These are phyloP conservation scores for Ophioderma brevispina DNA, from an alignment of 35 echinoderm and acorn worm genomes.

Conservation along the genomic window DNA sequence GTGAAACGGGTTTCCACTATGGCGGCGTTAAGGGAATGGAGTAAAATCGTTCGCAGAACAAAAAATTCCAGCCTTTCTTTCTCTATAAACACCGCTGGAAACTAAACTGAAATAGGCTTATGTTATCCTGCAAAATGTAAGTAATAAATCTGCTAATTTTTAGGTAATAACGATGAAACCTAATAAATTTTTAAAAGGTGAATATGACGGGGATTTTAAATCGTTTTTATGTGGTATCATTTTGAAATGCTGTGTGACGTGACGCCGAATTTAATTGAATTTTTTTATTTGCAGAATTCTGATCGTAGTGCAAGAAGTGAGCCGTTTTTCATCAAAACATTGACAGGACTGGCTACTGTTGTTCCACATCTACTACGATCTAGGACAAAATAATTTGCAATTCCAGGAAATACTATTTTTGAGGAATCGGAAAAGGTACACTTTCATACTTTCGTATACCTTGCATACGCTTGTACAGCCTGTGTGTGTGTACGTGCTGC, in stretches of 20 bases:
- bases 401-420: not conserved
- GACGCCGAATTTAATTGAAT: not conserved
- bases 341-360: not conserved
- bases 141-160: conserved; percentile 4
- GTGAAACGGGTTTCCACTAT: conserved; percentile 57
- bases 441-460: not conserved
- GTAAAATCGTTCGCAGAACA: conserved; percentile 41
- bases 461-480: not conserved
- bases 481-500: not conserved
- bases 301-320: not conserved
- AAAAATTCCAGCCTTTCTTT: conserved; percentile 54
- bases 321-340: not conserved
- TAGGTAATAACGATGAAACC: not conserved
- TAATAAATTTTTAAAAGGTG: not conserved
- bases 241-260: conserved; percentile 15
- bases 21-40: conserved; percentile 52
- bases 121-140: conserved; percentile 8
- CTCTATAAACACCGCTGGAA: conserved; percentile 19
- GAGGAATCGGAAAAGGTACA: not conserved
- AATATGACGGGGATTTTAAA: not conserved
- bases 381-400: not conserved
- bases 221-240: conserved; percentile 33
- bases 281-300: conserved; percentile 12
- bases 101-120: conserved; percentile 15
- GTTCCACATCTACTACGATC: not conserved